These are phyloP conservation scores for Pseudachorutes palmiensis DNA, from an alignment of 1,140 invertebrate genomes.

Conservation along the genomic window DNA sequence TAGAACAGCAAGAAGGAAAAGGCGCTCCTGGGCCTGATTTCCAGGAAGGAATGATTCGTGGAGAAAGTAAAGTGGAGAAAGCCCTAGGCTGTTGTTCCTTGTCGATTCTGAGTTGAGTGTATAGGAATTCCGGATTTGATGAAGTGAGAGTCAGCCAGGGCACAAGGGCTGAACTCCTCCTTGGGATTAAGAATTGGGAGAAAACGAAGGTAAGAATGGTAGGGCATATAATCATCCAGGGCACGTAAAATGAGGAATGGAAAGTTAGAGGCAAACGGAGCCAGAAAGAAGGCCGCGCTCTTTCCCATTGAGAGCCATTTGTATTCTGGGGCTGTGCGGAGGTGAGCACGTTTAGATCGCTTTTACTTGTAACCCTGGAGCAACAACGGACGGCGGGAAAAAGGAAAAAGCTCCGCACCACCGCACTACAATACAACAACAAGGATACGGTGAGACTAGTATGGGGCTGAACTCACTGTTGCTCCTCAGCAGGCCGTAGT, in stretches of 20 bases:
- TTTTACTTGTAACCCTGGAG: conserved; percentile 9
- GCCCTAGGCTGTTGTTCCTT: background rate
- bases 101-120: background rate
- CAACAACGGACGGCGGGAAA: background rate
- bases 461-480: conserved; percentile 2
- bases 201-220: background rate
- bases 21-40: too few species aligned
- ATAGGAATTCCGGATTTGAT: background rate
- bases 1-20: too few species aligned
- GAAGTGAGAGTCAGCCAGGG: background rate
- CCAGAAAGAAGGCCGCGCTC: background rate
- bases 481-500: background rate
- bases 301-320: background rate
- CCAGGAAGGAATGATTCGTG: background rate
- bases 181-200: background rate
- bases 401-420: background rate
- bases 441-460: background rate
- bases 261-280: background rate
- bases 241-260: conserved; percentile 3
- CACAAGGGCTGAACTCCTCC: background rate
- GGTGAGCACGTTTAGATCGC: conserved; percentile 13
- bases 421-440: conserved; percentile 11
- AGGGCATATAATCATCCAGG: background rate
- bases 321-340: background rate
- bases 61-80: background rate